Percentiles rank a stretch among this genome's conserved stretches.
Evolutionary conservation across 2,888 invertebrate species (phyloP).

Genomic region (Cyaniris semiargus): DNA sequence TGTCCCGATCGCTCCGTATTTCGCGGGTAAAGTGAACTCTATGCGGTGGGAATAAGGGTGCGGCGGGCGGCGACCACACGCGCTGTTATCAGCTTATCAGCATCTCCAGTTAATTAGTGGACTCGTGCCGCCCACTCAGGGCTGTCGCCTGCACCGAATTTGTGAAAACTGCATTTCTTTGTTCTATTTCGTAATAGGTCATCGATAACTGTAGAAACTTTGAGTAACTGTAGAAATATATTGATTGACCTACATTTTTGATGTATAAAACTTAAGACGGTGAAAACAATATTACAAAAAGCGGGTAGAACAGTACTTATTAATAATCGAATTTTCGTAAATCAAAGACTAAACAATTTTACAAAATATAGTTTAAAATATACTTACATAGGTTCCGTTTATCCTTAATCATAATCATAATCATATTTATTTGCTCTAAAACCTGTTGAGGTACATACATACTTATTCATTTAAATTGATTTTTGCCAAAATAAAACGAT

Average conservation of each 20-base stretch:
- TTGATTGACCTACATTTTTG: not conserved
- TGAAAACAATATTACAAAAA: no score
- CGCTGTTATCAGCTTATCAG: conserved; percentile 54
- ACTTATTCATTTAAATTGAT: not conserved
- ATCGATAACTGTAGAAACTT: not conserved
- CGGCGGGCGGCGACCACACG: conserved; percentile 50
- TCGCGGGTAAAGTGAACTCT: not conserved
- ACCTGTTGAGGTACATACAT: no score
- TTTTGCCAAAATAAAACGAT: not conserved
- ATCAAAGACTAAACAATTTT: no score
- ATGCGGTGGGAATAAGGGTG: conserved; percentile 10
- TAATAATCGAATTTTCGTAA: no score
- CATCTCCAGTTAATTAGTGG: conserved; percentile 68
- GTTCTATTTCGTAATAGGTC: not conserved
- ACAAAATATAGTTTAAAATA: not conserved
- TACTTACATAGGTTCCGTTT: no score
- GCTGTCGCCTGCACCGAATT: conserved; percentile 43
- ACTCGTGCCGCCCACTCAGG: conserved; percentile 50
- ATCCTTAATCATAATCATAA: no score
- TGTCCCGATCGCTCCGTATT: not conserved
- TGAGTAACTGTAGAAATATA: no score
- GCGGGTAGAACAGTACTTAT: no score
- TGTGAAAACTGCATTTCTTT: not conserved
- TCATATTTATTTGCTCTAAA: no score
- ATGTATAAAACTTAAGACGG: not conserved